Evolutionary conservation across 2,888 invertebrate genomes (phyloP).

Genomic region (Acanthosepion lycidas): DNA sequence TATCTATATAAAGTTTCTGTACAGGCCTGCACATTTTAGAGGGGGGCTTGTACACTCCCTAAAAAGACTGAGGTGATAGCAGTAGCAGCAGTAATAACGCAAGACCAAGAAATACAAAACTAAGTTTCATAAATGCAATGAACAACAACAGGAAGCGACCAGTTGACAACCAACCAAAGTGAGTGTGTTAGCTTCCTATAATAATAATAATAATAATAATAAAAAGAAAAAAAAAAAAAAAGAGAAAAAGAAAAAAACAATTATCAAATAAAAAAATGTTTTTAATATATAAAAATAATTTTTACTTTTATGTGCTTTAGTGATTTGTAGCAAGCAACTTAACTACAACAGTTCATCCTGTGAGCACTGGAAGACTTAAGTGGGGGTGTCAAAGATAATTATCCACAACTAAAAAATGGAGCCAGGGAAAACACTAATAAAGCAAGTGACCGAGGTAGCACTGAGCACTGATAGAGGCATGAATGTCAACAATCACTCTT

Average conservation of each 20-base stretch:
- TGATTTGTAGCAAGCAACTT: background rate
- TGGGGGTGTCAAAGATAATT: too few species aligned
- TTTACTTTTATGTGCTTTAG: background rate
- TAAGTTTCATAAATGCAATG: background rate
- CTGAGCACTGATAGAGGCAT: background rate
- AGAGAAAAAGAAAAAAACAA: background rate
- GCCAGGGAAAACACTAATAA: background rate
- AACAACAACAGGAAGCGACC: background rate
- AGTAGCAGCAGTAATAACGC: background rate
- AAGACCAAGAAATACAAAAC: background rate
- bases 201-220: too few species aligned
- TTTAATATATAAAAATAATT: background rate
- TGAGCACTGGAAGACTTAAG: too few species aligned
- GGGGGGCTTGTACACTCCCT: background rate
- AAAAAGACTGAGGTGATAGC: background rate
- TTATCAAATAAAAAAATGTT: background rate
- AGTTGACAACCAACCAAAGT: background rate
- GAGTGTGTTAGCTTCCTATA: background rate
- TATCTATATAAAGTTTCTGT: background rate
- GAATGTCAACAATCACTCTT: background rate
- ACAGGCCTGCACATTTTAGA: background rate
- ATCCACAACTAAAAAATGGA: background rate
- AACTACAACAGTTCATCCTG: too few species aligned
- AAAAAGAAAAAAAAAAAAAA: too few species aligned
- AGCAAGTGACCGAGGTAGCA: conserved; percentile 24